These are phyloP conservation scores for Lochmaea crataegi DNA, from an alignment of 2,888 invertebrate species.

Conservation along the genomic window DNA sequence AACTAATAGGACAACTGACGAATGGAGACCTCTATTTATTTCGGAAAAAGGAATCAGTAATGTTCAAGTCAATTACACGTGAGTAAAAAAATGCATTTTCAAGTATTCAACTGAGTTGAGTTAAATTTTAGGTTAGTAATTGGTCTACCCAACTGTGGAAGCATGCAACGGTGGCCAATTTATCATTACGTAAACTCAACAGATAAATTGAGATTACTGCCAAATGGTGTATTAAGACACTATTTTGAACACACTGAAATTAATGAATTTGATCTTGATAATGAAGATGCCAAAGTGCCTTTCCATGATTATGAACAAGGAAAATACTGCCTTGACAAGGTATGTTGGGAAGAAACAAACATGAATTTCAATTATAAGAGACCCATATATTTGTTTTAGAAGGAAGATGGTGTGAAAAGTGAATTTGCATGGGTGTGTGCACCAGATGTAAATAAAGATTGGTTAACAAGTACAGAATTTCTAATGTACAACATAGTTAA, in stretches of 20 bases:
- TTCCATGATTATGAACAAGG: conserved; percentile 79
- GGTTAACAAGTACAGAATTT: conserved; percentile 77
- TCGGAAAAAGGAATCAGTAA: conserved; percentile 72
- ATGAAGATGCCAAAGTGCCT: conserved; percentile 65
- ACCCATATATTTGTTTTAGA: conserved; percentile 39
- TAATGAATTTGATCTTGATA: conserved; percentile 63
- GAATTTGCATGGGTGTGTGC: conserved; percentile 81
- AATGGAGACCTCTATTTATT: conserved; percentile 75
- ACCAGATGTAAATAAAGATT: conserved; percentile 76
- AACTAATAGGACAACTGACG: conserved; percentile 71
- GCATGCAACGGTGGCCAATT: conserved; percentile 76
- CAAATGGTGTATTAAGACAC: conserved; percentile 80
- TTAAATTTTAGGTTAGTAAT: conserved; percentile 67
- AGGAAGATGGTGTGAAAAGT: conserved; percentile 67
- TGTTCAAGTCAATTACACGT: conserved; percentile 67
- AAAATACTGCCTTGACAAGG: conserved; percentile 87
- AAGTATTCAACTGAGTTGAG: conserved; percentile 4
- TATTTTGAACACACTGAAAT: conserved; percentile 71
- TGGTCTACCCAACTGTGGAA: conserved; percentile 78
- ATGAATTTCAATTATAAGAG: too few relatives aligned
- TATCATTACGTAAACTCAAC: conserved; percentile 72
- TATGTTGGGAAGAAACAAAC: conserved; percentile 53
- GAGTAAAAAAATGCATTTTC: conserved; percentile 42
- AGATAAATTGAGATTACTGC: conserved; percentile 74
- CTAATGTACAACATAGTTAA: conserved; percentile 80